Evolutionary conservation across 2,113 vertebrate species (phyloP), one percentile per base, ranked within the genome.

Genomic region (Rhinoderma darwinii): DNA sequence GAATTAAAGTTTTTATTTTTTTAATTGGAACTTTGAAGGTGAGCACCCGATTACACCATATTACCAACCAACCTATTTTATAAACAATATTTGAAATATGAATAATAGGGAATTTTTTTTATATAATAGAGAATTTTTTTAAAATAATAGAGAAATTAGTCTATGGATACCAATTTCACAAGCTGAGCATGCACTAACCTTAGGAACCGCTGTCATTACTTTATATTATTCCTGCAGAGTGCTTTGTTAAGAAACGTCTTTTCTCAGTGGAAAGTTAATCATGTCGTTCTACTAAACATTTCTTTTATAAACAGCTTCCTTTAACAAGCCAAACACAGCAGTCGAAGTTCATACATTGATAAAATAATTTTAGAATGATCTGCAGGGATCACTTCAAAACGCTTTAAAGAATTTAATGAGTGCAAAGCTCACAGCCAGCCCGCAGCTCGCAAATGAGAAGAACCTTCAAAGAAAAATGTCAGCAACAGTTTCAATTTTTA

Each of bases 401-500:
- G 78, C 70, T 87, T 87, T 82, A 87, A 82, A 87, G 78, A 87
- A 87, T 87, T 87, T 87, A 87, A 87, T 87, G 86, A 87, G 86
- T 43, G 72, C 86, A 87, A 82, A 87, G 86, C 79, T 61, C 78
- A 87, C 86, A 87, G 86, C 41, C 70, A 87, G 78, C 79, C 86
- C 73, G 79, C 51, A 82, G 86, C 79, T 87, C 27, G n/a, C 51
- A 87, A 82, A 87, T 82, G 70, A 82, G 51, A 82, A 75, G 68
- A 82, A 74, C 78, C 78, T 87, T 82, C 77, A 87, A 87, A 87
- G 78, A 82, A 87, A 87, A 87, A 75, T 86, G 85, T 73, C 85
- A 86, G 77, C 66, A 44, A 70, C 41, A 35, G 66, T 86, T 86
- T 66, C 32, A 37, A 2, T 30, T 68, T 78, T 70, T 51, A 54